These are phyloP conservation scores for Chalcis sispes DNA, from an alignment of 2,888 invertebrate species.

Conservation along the genomic window DNA sequence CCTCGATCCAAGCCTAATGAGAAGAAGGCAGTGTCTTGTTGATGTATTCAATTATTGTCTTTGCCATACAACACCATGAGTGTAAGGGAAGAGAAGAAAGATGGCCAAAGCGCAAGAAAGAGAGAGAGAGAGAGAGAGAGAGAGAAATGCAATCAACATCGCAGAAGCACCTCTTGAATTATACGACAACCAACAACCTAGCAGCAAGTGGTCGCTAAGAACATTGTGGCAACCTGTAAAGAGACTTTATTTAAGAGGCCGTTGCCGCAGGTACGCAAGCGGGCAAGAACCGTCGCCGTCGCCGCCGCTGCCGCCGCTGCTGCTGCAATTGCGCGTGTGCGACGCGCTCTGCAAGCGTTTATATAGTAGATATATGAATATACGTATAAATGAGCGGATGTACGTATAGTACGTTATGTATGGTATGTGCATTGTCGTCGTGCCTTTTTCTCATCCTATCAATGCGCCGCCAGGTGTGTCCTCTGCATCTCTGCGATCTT, in stretches of 20 bases:
- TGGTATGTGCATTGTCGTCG: neutral
- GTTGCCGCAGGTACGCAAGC: conserved; percentile 37
- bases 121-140: conserved; percentile 18
- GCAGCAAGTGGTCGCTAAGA: conserved; percentile 61
- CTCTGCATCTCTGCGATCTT: neutral
- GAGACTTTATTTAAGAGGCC: conserved; percentile 64
- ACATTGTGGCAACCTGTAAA: conserved; percentile 63
- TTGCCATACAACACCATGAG: conserved; percentile 44
- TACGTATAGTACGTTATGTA: neutral
- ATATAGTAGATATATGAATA: neutral
- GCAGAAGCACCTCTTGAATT: conserved; percentile 65
- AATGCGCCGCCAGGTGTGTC: no score
- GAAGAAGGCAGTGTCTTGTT: conserved; percentile 48
- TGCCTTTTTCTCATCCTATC: neutral
- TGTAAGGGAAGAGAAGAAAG: neutral
- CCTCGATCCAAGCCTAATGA: no score
- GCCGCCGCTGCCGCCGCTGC: neutral
- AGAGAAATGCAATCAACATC: conserved; percentile 62
- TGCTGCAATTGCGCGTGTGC: neutral
- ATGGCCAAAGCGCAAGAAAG: neutral
- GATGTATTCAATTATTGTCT: conserved; percentile 63
- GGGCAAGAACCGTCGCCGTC: neutral
- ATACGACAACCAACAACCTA: conserved; percentile 60
- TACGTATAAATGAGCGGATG: neutral
- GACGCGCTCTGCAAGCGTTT: neutral